Evolutionary conservation across 2,888 invertebrate genomes (phyloP), one percentile per base, ranked within the genome.

Genomic region (Lasioglossum zephyrum): DNA sequence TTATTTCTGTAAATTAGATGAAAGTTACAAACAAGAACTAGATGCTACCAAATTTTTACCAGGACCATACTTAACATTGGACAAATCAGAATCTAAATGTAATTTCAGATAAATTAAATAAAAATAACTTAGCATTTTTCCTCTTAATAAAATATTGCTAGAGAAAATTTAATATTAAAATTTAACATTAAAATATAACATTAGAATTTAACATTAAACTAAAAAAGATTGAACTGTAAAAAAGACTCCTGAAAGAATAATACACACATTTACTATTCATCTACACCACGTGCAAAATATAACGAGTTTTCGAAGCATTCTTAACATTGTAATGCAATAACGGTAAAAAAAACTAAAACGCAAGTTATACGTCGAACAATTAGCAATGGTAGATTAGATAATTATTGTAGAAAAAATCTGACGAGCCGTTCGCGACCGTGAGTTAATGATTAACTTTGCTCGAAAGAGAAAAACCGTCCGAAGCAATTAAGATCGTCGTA

Each of bases 401-500:
- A 66, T 39, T 66, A 66, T 66, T 66, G 36, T 66, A 66, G 2
- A 16, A 63, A 69, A 41, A 69, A 39, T 39, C n/a, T 22, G 39
- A 69, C 39, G 69, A 69, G 22, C 39, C 39, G 69, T 69, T 69
- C n/a, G 47, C 31, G 73, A 36, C 73, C 70, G 66, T 77, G 69
- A 82, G 86, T 81, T 81, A 63, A 73, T 75, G 57, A 81, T 76
- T 72, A 72, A 72, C 57, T 79, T 70, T 77, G 81, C 79, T 70
- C 39, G 41, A 81, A 76, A 74, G 80, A 86, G 77, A 79, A 57
- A 31, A 77, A 77, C 78, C 76, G 73, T 72, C 44, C 77, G 73
- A 76, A 63, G 77, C 70, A 88, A 89, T 89, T 88, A 89, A 81
- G 81, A 44, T 82, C 77, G 49, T 49, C 77, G 81, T 88, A 89